A percentile compares a stretch with the other conserved stretches of the same genome.
Evolutionary conservation across 2,113 vertebrate genomes (phyloP).

Genomic region (Romanogobio albipinnatus): DNA sequence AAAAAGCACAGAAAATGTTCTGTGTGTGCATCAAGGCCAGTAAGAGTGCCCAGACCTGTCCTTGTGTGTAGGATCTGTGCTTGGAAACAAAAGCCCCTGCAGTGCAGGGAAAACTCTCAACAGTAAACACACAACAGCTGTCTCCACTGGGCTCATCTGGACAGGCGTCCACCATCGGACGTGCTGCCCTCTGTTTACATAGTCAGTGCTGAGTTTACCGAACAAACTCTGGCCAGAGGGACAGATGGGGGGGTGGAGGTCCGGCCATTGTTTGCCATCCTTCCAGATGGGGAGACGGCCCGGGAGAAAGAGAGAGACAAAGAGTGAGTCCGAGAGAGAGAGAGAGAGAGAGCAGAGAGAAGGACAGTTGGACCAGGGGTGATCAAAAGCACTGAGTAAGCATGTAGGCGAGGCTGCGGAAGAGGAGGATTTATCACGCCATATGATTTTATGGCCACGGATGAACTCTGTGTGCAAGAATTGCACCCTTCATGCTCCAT

Average conservation of each 20-base stretch:
- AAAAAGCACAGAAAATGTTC: background rate
- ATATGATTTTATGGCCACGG: constrained; percentile 50
- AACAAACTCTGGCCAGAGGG: constrained; percentile 50
- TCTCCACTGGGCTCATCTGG: constrained; percentile 24
- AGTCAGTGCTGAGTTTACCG: constrained; percentile 37
- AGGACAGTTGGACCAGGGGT: constrained; percentile 67
- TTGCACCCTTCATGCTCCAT: constrained; percentile 25
- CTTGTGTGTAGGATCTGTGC: background rate
- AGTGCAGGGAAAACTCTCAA: constrained; percentile 24
- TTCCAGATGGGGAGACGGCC: constrained; percentile 29
- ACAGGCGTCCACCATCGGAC: constrained; percentile 5
- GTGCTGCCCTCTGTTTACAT: constrained; percentile 25
- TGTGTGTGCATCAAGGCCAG: background rate
- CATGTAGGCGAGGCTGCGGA: constrained; percentile 47
- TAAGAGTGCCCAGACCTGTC: background rate
- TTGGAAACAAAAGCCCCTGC: background rate
- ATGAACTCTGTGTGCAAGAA: constrained; percentile 21
- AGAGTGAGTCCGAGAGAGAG: constrained; percentile 35
- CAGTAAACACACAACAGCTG: constrained; percentile 46
- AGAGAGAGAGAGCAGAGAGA: constrained; percentile 53
- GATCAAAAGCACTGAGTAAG: constrained; percentile 70
- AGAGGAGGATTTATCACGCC: constrained; percentile 60
- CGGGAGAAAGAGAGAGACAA: constrained; percentile 14
- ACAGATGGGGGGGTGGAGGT: constrained; percentile 24
- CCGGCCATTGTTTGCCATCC: constrained; percentile 27